Base-by-base conservation (phyloP, 2,797 vertebrate species). In the Geotrypetes seraphini region DNA sequence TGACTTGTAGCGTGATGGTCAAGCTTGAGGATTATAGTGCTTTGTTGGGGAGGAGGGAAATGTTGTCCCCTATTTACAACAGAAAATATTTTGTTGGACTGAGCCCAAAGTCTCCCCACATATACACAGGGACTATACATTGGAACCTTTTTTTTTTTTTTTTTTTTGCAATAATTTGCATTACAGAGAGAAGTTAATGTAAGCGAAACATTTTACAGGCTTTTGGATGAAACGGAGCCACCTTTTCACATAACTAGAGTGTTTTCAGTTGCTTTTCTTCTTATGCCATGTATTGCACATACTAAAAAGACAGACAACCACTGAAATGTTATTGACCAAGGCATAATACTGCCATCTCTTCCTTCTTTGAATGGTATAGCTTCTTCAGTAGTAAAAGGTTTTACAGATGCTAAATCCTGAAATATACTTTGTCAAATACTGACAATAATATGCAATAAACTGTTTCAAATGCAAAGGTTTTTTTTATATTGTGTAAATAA, bases 1-100 rank as follows among this genome's bases (percentile, higher is more conserved):
- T 82, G 57, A 73, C 72, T 75, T 79, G 72, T 80, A 75, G 68
- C 69, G 64, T 71, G 65, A 78, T 57, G n/a, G n/a, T n/a, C n/a
- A n/a, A n/a, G n/a, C n/a, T n/a, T n/a, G n/a, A n/a, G n/a, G n/a
- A n/a, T n/a, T n/a, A n/a, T n/a, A n/a, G n/a, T n/a, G n/a, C n/a
- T n/a, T n/a, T n/a, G n/a, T n/a, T n/a, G n/a, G n/a, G n/a, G n/a
- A n/a, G n/a, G n/a, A n/a, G n/a, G n/a, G n/a, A n/a, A n/a, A n/a
- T n/a, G n/a, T n/a, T n/a, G n/a, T n/a, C n/a, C n/a, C n/a, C n/a
- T n/a, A n/a, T n/a, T n/a, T n/a, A n/a, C n/a, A n/a, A 74, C 50
- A 37, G 68, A 74, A 44, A 80, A 75, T 70, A 72, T 66, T 63
- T 50, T 60, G 53, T 77, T 57, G 59, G 69, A 78, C 69, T 74